Percentiles rank a stretch among this genome's conserved stretches.
These are phyloP conservation scores for Apamea epomidion DNA, from an alignment of 2,888 invertebrate genomes.

Conservation along the genomic window DNA sequence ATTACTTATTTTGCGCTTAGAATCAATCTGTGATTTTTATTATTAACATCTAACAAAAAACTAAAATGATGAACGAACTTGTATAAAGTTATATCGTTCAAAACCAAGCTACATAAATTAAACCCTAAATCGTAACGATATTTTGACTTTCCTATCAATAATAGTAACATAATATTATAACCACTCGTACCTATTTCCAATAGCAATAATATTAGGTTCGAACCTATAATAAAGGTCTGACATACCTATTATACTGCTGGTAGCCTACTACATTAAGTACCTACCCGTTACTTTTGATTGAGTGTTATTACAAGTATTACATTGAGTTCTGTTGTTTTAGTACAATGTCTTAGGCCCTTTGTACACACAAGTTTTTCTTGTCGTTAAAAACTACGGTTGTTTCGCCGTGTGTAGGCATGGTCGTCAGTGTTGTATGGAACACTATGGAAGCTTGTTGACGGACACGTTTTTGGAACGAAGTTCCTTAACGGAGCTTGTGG, in stretches of 20 bases:
- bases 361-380: too few relatives aligned
- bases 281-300: background rate
- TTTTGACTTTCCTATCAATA: background rate
- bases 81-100: background rate
- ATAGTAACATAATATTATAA: slow-evolving; percentile 7
- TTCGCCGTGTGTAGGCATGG: too few relatives aligned
- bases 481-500: too few relatives aligned
- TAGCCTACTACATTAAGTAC: background rate
- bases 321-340: background rate
- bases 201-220: slow-evolving; percentile 17
- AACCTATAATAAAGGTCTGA: slow-evolving; percentile 6
- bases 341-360: background rate
- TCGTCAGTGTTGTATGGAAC: too few relatives aligned
- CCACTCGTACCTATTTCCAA: background rate
- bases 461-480: too few relatives aligned
- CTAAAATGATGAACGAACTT: too few relatives aligned
- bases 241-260: slow-evolving; percentile 4
- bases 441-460: too few relatives aligned
- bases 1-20: background rate
- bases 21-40: too few relatives aligned
- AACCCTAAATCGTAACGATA: background rate
- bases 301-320: background rate
- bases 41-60: background rate
- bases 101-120: background rate
- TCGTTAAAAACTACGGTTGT: too few relatives aligned